phyloP scores from a whole-genome alignment of 64 coral and sea anemone genomes.

The Porites lutea region DNA sequence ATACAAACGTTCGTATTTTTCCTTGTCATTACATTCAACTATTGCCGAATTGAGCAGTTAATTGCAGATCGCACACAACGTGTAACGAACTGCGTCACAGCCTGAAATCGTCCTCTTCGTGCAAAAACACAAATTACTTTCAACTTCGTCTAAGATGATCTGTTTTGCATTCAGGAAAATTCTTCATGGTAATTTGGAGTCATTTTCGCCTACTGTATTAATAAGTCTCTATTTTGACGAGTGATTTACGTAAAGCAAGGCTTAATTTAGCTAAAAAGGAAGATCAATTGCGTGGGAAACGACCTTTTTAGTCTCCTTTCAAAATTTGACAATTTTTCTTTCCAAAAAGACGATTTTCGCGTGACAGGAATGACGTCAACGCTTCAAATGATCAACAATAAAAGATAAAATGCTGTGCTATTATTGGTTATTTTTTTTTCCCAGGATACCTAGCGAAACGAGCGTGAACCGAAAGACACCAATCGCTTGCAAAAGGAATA shows the following conservation, averaged over 20 bases:
- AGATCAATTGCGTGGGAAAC: conserved; percentile 64
- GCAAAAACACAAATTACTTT: conserved; percentile 33
- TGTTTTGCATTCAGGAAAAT: conserved; percentile 36
- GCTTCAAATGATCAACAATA: conserved; percentile 84
- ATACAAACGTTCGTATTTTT: not conserved
- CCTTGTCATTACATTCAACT: not conserved
- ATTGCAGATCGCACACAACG: not conserved
- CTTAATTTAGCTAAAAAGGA: conserved; percentile 48
- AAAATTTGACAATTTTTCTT: conserved; percentile 41
- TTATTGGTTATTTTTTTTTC: conserved; percentile 62
- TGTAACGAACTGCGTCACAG: not conserved
- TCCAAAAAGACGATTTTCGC: conserved; percentile 56
- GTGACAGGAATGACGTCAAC: conserved; percentile 89
- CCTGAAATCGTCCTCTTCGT: not conserved
- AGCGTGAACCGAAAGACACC: conserved; percentile 51
- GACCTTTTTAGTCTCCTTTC: conserved; percentile 27
- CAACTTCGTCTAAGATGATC: not conserved
- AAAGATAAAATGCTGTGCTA: conserved; percentile 67
- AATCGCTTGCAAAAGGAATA: conserved; percentile 27
- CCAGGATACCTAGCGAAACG: conserved; percentile 35
- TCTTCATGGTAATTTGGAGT: conserved; percentile 23
- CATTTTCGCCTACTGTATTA: conserved; percentile 33
- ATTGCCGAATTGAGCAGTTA: not conserved
- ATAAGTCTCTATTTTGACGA: not conserved
- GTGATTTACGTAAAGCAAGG: conserved; percentile 22